Conservation (phyloP, 2,797 vertebrate genomes). For the Podarcis lilfordi region DNA sequence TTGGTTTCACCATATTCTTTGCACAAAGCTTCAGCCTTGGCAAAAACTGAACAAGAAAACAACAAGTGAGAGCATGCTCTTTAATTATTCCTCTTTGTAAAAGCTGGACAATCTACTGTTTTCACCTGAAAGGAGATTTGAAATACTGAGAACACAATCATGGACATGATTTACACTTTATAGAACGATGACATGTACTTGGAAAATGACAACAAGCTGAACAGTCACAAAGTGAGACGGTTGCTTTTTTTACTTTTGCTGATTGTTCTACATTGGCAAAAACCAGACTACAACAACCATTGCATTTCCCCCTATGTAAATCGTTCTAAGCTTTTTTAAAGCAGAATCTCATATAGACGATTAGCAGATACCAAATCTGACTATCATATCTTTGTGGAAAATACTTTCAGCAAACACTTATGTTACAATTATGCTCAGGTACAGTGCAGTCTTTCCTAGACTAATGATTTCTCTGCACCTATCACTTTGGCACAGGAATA, state of each 20-base stretch:
- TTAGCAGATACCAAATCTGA: too few species aligned
- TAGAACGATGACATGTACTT: background rate
- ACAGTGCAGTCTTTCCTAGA: too few species aligned
- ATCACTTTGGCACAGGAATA: background rate
- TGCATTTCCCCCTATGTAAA: background rate
- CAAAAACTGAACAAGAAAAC: constrained; percentile 82
- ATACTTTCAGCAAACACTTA: background rate
- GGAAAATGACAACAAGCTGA: background rate
- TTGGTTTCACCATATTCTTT: constrained; percentile 98
- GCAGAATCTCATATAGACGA: too few species aligned
- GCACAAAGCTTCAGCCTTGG: constrained; percentile 90
- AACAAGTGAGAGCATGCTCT: constrained; percentile 23
- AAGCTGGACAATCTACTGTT: background rate
- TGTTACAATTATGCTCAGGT: too few species aligned
- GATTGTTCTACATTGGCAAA: background rate
- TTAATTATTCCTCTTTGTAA: background rate
- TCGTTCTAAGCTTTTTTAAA: background rate
- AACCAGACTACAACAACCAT: background rate
- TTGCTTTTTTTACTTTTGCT: background rate
- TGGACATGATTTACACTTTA: background rate
- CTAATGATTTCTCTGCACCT: background rate
- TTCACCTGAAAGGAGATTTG: background rate
- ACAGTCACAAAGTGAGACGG: background rate
- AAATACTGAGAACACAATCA: background rate
- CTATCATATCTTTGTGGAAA: background rate